These are phyloP conservation scores for Podilymbus podiceps DNA, from an alignment of 2,113 vertebrate genomes.

Conservation along the genomic window DNA sequence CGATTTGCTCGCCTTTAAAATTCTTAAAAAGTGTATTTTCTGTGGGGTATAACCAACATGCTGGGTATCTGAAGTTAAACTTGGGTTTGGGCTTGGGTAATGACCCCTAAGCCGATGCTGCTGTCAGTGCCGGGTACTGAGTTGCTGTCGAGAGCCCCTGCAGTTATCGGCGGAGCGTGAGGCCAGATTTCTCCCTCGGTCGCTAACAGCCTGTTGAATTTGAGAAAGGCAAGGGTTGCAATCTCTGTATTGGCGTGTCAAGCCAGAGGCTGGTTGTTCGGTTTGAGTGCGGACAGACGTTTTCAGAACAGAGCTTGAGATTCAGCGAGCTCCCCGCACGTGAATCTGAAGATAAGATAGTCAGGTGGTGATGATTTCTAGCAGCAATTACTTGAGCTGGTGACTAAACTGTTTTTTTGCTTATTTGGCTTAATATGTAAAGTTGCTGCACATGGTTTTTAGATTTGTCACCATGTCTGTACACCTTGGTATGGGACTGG, in stretches of 20 bases:
- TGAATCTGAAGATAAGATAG: rapidly evolving
- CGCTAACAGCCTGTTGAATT: rapidly evolving
- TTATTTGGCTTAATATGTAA: neutral
- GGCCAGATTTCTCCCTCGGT: neutral
- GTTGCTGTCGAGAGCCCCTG: neutral
- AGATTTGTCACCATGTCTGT: neutral
- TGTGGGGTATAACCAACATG: neutral
- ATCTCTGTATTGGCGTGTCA: rapidly evolving
- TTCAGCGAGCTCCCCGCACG: neutral
- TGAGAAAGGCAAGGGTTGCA: neutral
- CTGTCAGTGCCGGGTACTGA: neutral
- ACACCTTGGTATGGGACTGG: neutral
- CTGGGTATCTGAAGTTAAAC: neutral
- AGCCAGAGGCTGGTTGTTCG: rapidly evolving
- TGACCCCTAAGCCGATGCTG: rapidly evolving
- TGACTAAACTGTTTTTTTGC: neutral
- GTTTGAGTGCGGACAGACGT: neutral
- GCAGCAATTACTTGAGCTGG: neutral
- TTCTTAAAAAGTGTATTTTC: neutral
- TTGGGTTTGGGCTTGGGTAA: neutral
- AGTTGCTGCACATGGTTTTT: neutral
- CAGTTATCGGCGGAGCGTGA: rapidly evolving
- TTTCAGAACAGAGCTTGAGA: neutral
- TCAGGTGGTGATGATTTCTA: neutral
- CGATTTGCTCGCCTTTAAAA: too few relatives aligned